Percentiles rank a stretch among this genome's conserved stretches.
phyloP scores from a whole-genome alignment of 2,797 vertebrate species.

The Picus viridis region DNA sequence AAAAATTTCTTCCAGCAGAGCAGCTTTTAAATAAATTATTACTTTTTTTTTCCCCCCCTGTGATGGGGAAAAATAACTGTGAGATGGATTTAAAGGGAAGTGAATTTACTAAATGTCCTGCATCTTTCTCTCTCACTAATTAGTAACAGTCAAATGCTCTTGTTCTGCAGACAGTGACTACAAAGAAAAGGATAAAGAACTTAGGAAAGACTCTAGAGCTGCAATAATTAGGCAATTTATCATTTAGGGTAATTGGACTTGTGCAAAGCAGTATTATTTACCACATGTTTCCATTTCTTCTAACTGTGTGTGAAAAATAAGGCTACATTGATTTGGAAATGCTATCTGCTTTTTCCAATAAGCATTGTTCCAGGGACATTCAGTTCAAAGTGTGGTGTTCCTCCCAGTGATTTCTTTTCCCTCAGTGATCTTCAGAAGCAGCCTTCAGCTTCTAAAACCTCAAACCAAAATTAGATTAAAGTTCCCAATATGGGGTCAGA shows the following conservation, averaged over 20 bases:
- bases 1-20: conserved; percentile 31
- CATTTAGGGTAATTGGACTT: conserved; percentile 66
- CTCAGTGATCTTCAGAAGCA: conserved; percentile 57
- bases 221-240: conserved; percentile 71
- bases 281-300: conserved; percentile 54
- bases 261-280: conserved; percentile 60
- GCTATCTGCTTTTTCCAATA: conserved; percentile 30
- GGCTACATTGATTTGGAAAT: conserved; percentile 27
- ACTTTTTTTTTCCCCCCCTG: background rate
- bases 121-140: conserved; percentile 58
- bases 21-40: conserved; percentile 66
- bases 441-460: conserved; percentile 59
- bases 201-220: conserved; percentile 48
- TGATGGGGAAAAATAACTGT: conserved; percentile 30
- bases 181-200: conserved; percentile 50
- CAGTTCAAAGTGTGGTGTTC: conserved; percentile 57
- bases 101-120: conserved; percentile 48
- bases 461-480: conserved; percentile 71
- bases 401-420: conserved; percentile 64
- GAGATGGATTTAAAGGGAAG: conserved; percentile 53
- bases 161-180: conserved; percentile 64
- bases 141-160: conserved; percentile 63
- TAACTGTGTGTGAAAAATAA: conserved; percentile 46
- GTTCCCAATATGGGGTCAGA: conserved; percentile 57
- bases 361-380: background rate